Base-by-base conservation (phyloP, 2,888 invertebrate species). In the Lampropteryx suffumata region DNA sequence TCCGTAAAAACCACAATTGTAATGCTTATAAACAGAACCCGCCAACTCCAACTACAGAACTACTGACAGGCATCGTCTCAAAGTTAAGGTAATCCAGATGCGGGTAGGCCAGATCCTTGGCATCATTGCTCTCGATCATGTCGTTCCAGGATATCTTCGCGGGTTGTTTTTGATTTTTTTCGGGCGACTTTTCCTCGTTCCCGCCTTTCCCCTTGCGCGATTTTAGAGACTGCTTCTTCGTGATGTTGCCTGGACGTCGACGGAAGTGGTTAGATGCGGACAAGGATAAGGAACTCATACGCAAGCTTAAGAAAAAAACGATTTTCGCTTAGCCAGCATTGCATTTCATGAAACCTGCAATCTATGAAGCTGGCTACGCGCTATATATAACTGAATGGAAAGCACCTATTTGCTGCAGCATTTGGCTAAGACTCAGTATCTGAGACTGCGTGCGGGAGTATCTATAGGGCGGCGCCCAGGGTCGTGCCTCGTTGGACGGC, bases 381-480 rank as follows among this genome's bases (percentile, higher is more conserved):
- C 32, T 51, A 46, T 53, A 27, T 57, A 51, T 58, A 60, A 40
- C 33, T n/a, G 47, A 52, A 57, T 43, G 40, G 32, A 12, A 53
- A 77, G 69, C 75, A 90, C 90, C 90, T 87, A 90, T 77, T 70
- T 90, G 88, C 62, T 89, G 89, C 76, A 89, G 77, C 85, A 90
- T 87, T 81, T 89, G 88, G 69, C 85, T 84, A 43, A 89, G 68
- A 6, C 81, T 85, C 62, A 87, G 64, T 57, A 87, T 76, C 59
- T 89, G 89, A 1, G 86, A 82, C 53, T 84, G 84, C n/a, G 84
- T 71, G 27, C 87, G 78, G 0, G 87, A 85, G 58, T 84, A 86
- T 65, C 93, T 88, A 65, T 92, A 93, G 0, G 94, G 94, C 12
- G 94, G 82, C 0, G 93, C 91, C 94, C 94, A 94, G 0, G 94